Evolutionary conservation across 2,797 vertebrate species (phyloP), one percentile per base, ranked within the genome.

Genomic region (Scomberomorus guttatus): DNA sequence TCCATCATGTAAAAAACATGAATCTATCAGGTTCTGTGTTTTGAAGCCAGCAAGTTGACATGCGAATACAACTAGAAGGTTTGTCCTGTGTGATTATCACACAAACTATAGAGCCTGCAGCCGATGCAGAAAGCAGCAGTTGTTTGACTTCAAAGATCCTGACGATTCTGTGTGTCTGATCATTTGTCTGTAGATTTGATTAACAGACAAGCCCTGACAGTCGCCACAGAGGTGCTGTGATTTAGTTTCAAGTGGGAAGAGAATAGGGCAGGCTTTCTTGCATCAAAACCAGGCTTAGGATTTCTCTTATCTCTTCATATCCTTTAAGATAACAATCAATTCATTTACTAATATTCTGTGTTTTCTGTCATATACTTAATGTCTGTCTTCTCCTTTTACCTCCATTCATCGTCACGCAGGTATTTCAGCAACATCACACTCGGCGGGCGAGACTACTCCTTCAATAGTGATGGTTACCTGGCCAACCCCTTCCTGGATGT

Each of bases 401-500:
- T 60, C 56, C 27, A 2, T 78, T 75, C 10, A 34, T 63, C 18
- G 6, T 42, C 80, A 65, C 84, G 46, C 95, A 98, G 97, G 92
- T 99, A 98, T 93, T 98, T 99, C 92, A 96, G 95, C 94, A 98
- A 98, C 91, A 97, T 98, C 93, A 97, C 97, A 0, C 96, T 98
- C 81, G 97, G 97, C 5, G 96, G 96, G 72, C 95, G 97, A 75
- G 98, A 98, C 78, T 98, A 98, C 87, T 98, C 97, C 75, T 98
- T 99, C 90, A 97, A 96, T 44, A 93, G 94, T 27, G 97, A 98
- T 0, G 97, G 97, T 4, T 98, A 97, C 92, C 94, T 99, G 86
- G 93, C 97, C 84, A 99, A 98, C 87, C 98, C 98, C 12, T 97
- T 97, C 64, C 93, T 99, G 65, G 97, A 98, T 10, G 97, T 99